These are phyloP conservation scores for Acleris literana DNA, from an alignment of 2,888 invertebrate genomes.

Conservation along the genomic window DNA sequence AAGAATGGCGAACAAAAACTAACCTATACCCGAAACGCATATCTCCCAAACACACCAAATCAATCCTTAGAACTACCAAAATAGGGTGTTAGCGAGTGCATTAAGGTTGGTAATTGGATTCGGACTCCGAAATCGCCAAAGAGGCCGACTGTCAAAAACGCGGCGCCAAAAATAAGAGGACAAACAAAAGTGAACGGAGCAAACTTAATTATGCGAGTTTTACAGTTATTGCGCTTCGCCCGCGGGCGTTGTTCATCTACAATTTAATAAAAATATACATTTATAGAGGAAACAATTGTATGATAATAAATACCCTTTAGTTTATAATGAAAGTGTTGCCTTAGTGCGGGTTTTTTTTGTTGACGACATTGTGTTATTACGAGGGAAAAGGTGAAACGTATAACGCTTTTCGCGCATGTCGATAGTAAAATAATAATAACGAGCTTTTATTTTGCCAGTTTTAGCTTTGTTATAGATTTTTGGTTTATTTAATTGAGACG, in stretches of 20 bases:
- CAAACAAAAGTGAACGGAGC: conserved; percentile 56
- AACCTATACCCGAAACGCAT: conserved; percentile 47
- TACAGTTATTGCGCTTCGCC: conserved; percentile 32
- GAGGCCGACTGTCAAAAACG: conserved; percentile 78
- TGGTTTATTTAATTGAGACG: too few relatives aligned
- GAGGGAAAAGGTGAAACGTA: too few relatives aligned
- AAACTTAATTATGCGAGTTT: conserved; percentile 36
- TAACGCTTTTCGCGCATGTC: too few relatives aligned
- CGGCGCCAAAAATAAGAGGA: conserved; percentile 73
- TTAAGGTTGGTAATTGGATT: conserved; percentile 76
- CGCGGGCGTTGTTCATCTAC: conserved; percentile 15
- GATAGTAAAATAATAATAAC: too few relatives aligned
- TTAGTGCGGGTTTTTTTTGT: not conserved
- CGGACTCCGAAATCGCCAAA: conserved; percentile 78
- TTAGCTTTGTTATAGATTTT: too few relatives aligned
- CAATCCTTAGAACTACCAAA: conserved; percentile 42
- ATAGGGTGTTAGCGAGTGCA: conserved; percentile 43
- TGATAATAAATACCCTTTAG: not conserved
- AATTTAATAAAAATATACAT: conserved; percentile 20
- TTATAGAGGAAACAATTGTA: conserved; percentile 2
- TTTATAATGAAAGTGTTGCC: not conserved
- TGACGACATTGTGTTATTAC: too few relatives aligned
- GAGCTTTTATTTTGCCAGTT: too few relatives aligned
- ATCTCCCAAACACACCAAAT: conserved; percentile 40
- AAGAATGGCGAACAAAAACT: conserved; percentile 72